phyloP scores from a whole-genome alignment of 2,113 vertebrate species.

The Lichenostomus cassidix region DNA sequence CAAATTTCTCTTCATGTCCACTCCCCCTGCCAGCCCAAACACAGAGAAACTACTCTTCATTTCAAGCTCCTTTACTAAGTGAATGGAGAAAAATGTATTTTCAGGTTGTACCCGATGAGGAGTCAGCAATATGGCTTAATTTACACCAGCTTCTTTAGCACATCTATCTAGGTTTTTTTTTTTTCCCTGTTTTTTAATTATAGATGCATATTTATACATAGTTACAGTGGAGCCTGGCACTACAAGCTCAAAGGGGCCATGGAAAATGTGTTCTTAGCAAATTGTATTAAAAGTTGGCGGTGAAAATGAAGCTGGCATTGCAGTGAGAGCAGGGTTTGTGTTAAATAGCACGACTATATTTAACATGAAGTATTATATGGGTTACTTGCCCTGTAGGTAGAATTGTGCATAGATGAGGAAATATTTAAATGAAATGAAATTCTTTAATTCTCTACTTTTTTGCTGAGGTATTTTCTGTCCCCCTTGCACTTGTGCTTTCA shows the following conservation, averaged over 20 bases:
- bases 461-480: background rate
- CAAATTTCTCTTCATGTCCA: background rate
- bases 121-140: background rate
- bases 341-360: background rate
- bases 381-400: conserved; percentile 6
- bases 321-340: background rate
- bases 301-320: background rate
- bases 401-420: background rate
- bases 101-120: background rate
- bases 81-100: background rate
- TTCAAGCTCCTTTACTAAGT: background rate
- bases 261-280: background rate
- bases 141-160: background rate
- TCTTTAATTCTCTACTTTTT: background rate
- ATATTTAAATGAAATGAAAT: conserved; percentile 10
- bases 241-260: background rate
- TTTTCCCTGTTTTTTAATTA: background rate
- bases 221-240: background rate
- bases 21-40: background rate
- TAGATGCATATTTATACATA: background rate
- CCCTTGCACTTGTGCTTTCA: background rate
- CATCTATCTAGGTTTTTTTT: background rate
- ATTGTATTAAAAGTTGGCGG: background rate
- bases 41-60: background rate
- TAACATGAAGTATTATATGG: background rate